Evolutionary conservation across 2,113 vertebrate genomes (phyloP).

Genomic region (Macroglossus sobrinus): DNA sequence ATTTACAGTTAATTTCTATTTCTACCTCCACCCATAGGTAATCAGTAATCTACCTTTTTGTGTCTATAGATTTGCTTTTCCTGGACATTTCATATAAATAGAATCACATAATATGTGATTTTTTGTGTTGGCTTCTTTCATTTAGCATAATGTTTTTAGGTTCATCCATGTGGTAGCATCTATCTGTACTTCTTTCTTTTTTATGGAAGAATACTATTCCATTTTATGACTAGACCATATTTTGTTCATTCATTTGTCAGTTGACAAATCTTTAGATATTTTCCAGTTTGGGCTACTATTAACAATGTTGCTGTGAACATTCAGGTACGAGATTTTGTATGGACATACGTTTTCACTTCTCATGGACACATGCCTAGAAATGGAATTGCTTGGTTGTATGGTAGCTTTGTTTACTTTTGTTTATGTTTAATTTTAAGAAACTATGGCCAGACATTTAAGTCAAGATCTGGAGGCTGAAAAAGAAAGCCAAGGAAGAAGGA

Average conservation of each 20-base stretch:
- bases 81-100: neutral
- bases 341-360: neutral
- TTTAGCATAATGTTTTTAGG: neutral
- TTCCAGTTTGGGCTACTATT: neutral
- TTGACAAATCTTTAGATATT: neutral
- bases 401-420: conserved; percentile 21
- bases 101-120: neutral
- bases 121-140: neutral
- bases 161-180: neutral
- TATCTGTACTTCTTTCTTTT: neutral
- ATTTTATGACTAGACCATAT: neutral
- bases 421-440: conserved; percentile 39
- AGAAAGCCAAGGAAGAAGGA: neutral
- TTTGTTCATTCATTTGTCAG: neutral
- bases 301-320: neutral
- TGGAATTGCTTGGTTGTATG: neutral
- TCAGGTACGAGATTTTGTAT: neutral
- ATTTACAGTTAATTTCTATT: neutral
- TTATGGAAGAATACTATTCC: neutral
- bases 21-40: neutral
- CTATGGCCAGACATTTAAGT: neutral
- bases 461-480: neutral
- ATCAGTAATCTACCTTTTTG: neutral
- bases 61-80: neutral
- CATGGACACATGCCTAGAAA: neutral